phyloP scores from a whole-genome alignment of 1,140 invertebrate genomes.

The Mamestra configurata region DNA sequence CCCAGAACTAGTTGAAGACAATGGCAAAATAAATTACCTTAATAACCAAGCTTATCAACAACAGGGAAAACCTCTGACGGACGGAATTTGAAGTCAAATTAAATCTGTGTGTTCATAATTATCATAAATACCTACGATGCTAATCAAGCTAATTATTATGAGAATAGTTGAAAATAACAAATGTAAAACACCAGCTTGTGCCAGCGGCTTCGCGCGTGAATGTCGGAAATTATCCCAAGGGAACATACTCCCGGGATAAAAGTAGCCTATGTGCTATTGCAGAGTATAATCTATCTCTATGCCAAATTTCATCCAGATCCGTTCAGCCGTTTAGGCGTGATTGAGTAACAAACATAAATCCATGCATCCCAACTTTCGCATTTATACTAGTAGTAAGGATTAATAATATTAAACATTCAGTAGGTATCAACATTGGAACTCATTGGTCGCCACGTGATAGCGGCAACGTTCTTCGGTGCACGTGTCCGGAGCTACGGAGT shows the following conservation, averaged over 20 bases:
- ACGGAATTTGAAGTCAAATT: slow-evolving; percentile 5
- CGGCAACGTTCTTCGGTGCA: not conserved
- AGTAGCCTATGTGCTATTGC: no score
- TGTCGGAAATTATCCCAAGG: no score
- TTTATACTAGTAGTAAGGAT: no score
- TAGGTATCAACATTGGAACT: slow-evolving; percentile 3
- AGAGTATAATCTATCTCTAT: no score
- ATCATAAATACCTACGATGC: not conserved
- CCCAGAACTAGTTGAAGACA: not conserved
- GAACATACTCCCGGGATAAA: no score
- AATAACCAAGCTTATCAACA: slow-evolving; percentile 5
- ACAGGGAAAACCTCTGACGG: slow-evolving; percentile 19
- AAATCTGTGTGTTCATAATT: slow-evolving; percentile 11
- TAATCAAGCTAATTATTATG: not conserved
- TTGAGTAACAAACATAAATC: no score
- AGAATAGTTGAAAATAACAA: not conserved
- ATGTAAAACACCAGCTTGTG: not conserved
- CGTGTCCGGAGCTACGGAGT: slow-evolving; percentile 11
- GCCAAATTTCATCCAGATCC: no score
- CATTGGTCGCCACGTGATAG: slow-evolving; percentile 21
- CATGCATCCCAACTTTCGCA: no score
- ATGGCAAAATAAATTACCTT: not conserved
- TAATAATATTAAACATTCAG: no score
- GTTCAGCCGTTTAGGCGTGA: no score
- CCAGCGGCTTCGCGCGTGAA: no score